These are phyloP conservation scores for Chaenogobius annularis DNA, from an alignment of 2,113 vertebrate genomes.

Conservation along the genomic window DNA sequence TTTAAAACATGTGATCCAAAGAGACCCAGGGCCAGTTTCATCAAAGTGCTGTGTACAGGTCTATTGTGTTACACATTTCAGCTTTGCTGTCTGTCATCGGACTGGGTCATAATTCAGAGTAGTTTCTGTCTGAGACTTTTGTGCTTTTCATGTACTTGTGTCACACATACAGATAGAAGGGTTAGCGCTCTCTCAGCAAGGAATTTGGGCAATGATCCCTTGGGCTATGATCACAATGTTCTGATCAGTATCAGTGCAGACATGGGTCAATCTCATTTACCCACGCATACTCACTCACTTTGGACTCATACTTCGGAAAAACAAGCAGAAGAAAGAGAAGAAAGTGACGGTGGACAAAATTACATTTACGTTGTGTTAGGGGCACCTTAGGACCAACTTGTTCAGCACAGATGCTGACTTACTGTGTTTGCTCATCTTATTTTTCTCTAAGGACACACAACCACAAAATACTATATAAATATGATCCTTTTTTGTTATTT, in stretches of 20 bases:
- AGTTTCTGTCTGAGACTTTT: not conserved
- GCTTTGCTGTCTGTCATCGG: conserved; percentile 13
- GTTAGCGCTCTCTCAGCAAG: not conserved
- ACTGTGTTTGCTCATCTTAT: not conserved
- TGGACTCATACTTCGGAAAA: not conserved
- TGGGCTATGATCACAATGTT: not conserved
- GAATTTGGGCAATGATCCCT: not conserved
- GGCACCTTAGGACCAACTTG: not conserved
- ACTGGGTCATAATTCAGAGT: not conserved
- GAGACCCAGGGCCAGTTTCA: conserved; percentile 19
- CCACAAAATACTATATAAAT: not conserved
- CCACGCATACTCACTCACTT: not conserved
- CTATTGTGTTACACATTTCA: conserved; percentile 8
- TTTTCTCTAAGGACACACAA: not conserved
- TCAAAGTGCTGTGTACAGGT: conserved; percentile 10
- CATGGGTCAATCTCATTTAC: not conserved
- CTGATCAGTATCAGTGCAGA: not conserved
- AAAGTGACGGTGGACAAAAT: not conserved
- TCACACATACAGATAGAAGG: not conserved
- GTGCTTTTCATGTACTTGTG: not conserved
- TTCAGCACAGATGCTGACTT: not conserved
- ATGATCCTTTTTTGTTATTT: too few relatives aligned
- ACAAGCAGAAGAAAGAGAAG: not conserved
- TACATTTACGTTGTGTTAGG: too few relatives aligned
- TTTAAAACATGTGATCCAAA: conserved; percentile 39